Evolutionary conservation across 2,797 vertebrate species (phyloP).

Genomic region (Brachyalestes nurse): DNA sequence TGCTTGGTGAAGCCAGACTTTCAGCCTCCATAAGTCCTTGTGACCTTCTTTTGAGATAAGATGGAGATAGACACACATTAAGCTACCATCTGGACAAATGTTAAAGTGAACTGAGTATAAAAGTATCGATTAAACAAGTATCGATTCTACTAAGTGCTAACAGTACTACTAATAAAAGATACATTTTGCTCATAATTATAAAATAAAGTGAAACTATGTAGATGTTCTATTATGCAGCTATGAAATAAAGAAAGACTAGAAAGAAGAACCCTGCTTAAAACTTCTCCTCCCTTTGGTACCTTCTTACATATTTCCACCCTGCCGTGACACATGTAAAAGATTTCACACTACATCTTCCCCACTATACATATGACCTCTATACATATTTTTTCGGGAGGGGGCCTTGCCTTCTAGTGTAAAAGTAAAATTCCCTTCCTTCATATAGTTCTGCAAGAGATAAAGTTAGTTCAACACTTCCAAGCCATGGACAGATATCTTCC

Average conservation of each 20-base stretch:
- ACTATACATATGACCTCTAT: too few species aligned
- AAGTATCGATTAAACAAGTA: slow-evolving; percentile 5
- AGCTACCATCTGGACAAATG: slow-evolving; percentile 41
- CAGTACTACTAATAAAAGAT: background rate
- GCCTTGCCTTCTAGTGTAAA: too few species aligned
- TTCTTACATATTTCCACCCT: too few species aligned
- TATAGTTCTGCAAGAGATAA: background rate
- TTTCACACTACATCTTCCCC: too few species aligned
- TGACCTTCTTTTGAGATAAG: slow-evolving; percentile 41
- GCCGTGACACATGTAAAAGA: too few species aligned
- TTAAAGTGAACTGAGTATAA: slow-evolving; percentile 26
- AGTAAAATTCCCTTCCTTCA: too few species aligned
- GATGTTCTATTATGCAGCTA: too few species aligned
- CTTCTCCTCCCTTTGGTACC: too few species aligned
- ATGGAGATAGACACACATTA: slow-evolving; percentile 32
- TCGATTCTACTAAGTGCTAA: background rate
- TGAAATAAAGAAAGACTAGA: too few species aligned
- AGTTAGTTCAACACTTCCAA: background rate
- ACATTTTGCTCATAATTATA: background rate
- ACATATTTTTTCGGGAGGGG: too few species aligned
- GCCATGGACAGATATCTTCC: background rate
- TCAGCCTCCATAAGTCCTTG: slow-evolving; percentile 34
- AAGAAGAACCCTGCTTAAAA: too few species aligned
- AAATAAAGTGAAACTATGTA: background rate
- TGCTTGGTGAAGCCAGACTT: slow-evolving; percentile 34